Evolutionary conservation across 2,888 invertebrate species (phyloP).

Genomic region (Ochropacha duplaris): DNA sequence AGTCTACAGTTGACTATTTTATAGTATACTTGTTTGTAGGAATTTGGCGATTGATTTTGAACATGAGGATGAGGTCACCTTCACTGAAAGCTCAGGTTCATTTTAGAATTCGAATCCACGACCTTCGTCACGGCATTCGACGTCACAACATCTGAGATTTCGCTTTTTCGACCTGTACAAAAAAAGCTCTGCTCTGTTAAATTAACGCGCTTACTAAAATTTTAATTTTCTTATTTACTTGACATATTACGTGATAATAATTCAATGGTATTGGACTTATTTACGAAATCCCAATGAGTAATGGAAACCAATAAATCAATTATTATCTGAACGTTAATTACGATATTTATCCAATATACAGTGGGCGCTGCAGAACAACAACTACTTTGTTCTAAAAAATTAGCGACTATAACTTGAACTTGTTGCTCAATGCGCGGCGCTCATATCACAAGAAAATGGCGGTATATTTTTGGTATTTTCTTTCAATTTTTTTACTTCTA

Average conservation of each 20-base stretch:
- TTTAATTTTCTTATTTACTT: neutral
- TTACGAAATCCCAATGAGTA: neutral
- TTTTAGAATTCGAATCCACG: no score
- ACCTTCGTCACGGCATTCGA: no score
- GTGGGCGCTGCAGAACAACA: slow-evolving; percentile 34
- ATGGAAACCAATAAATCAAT: slow-evolving; percentile 23
- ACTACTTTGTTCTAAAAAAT: slow-evolving; percentile 65
- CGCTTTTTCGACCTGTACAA: no score
- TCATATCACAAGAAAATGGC: slow-evolving; percentile 38
- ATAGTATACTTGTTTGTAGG: neutral
- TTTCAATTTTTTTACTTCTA: no score
- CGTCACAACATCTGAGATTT: no score
- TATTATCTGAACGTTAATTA: slow-evolving; percentile 38
- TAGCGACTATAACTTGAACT: slow-evolving; percentile 62
- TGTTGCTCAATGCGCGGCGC: slow-evolving; percentile 52
- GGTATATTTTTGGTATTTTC: neutral
- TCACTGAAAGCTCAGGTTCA: no score
- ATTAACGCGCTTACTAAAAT: no score
- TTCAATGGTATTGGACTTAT: neutral
- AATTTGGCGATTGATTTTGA: no score
- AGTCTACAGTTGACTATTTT: neutral
- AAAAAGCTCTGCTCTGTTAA: no score
- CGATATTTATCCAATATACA: slow-evolving; percentile 27
- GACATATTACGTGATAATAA: neutral
- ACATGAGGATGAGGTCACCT: no score